These are phyloP conservation scores for Caenorhabditis latens DNA, from an alignment of 1,140 invertebrate genomes.

Conservation along the genomic window DNA sequence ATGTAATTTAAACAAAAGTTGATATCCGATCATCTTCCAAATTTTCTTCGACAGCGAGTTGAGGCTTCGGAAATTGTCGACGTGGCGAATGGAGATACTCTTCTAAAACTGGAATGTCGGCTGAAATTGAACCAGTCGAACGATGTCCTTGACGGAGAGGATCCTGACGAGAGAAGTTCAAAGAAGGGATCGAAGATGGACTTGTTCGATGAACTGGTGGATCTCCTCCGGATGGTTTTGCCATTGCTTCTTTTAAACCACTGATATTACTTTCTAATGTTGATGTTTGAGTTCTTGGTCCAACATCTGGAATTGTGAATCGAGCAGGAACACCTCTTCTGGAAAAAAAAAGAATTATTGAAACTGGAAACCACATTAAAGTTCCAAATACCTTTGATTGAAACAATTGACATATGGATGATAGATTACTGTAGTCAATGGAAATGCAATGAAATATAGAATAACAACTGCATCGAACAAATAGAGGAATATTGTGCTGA, in stretches of 20 bases:
- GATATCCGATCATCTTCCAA: conserved; percentile 30
- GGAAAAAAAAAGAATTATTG: neutral
- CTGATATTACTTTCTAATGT: conserved; percentile 54
- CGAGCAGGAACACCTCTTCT: conserved; percentile 20
- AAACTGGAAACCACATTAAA: neutral
- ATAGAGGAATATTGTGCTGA: conserved; percentile 58
- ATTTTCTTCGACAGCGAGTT: conserved; percentile 26
- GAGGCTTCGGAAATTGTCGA: conserved; percentile 25
- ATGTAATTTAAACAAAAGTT: conserved; percentile 7
- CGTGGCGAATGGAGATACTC: conserved; percentile 48
- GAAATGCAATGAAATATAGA: conserved; percentile 63
- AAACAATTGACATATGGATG: conserved; percentile 63
- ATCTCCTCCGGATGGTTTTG: neutral
- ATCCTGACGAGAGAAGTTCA: conserved; percentile 22
- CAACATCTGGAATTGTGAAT: conserved; percentile 32
- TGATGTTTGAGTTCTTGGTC: conserved; percentile 46
- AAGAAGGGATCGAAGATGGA: neutral
- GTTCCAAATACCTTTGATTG: neutral
- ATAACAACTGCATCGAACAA: conserved; percentile 64
- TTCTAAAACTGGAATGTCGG: conserved; percentile 39
- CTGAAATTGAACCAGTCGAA: conserved; percentile 24
- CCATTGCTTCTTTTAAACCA: conserved; percentile 52
- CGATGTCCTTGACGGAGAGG: conserved; percentile 41
- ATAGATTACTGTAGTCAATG: conserved; percentile 63
- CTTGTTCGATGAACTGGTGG: conserved; percentile 4